These are phyloP conservation scores for Pantherophis guttatus DNA, from an alignment of 2,113 vertebrate species.

Conservation along the genomic window DNA sequence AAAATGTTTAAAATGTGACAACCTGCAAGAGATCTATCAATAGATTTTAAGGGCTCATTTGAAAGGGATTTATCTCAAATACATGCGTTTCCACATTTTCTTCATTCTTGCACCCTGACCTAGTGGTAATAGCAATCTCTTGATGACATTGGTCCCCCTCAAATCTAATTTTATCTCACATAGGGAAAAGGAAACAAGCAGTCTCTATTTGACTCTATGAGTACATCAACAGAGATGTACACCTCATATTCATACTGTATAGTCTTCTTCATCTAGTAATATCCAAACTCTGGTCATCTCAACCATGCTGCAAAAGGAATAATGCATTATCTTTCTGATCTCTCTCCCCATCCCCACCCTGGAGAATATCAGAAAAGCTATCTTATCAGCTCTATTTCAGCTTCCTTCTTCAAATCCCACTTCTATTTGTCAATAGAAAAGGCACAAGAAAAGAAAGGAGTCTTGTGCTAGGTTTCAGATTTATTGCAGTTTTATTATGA, in stretches of 20 bases:
- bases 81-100: not conserved
- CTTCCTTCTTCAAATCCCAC: not conserved
- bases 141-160: not conserved
- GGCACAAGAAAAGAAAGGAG: not conserved
- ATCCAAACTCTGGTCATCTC: not conserved
- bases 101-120: not conserved
- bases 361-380: not conserved
- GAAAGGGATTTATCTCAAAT: not conserved
- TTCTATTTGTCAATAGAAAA: not conserved
- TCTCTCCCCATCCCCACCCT: not conserved
- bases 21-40: not conserved
- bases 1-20: constrained; percentile 32
- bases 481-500: not conserved
- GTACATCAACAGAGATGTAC: not conserved
- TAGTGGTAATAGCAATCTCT: not conserved
- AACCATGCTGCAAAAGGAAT: not conserved
- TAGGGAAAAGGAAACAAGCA: too few relatives aligned
- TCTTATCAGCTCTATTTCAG: not conserved
- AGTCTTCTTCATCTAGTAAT: not conserved
- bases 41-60: not conserved
- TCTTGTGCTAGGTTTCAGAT: not conserved
- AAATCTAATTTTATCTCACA: not conserved
- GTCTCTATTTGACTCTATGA: not conserved
- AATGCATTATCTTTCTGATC: not conserved
- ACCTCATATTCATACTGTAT: not conserved